A percentile compares a stretch with the other conserved stretches of the same genome.
Conservation (phyloP, 2,113 vertebrate species). For the Cinclus cinclus region DNA sequence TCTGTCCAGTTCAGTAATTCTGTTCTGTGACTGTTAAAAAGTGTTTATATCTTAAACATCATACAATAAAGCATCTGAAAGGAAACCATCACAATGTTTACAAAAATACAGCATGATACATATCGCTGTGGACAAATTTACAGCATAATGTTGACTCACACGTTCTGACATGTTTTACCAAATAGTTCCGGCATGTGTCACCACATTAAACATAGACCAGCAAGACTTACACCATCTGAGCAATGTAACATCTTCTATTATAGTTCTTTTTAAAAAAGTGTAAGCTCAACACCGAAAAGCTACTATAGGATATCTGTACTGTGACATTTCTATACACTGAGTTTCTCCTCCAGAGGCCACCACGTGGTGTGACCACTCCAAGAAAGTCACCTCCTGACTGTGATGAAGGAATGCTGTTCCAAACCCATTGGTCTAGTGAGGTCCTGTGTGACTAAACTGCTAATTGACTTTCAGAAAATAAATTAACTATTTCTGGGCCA, state of each 20-base stretch:
- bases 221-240: constrained; percentile 65
- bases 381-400: neutral
- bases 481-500: neutral
- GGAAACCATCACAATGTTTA: constrained; percentile 70
- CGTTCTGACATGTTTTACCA: constrained; percentile 72
- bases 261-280: constrained; percentile 49
- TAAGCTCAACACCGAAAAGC: constrained; percentile 65
- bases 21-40: constrained; percentile 39
- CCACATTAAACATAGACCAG: constrained; percentile 71
- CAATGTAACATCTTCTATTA: constrained; percentile 66
- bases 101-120: constrained; percentile 70
- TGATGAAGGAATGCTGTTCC: neutral
- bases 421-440: neutral
- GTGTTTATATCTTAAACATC: constrained; percentile 48
- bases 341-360: neutral
- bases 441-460: neutral
- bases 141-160: constrained; percentile 64
- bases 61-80: constrained; percentile 54
- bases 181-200: constrained; percentile 64
- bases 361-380: accelerated
- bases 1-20: constrained; percentile 13
- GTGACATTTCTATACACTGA: constrained; percentile 37
- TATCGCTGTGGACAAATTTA: constrained; percentile 62
- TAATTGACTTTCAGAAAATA: neutral
- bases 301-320: constrained; percentile 57